Base-by-base conservation (phyloP, 2,797 vertebrate species). In the Enteromius thamalakanensis region DNA sequence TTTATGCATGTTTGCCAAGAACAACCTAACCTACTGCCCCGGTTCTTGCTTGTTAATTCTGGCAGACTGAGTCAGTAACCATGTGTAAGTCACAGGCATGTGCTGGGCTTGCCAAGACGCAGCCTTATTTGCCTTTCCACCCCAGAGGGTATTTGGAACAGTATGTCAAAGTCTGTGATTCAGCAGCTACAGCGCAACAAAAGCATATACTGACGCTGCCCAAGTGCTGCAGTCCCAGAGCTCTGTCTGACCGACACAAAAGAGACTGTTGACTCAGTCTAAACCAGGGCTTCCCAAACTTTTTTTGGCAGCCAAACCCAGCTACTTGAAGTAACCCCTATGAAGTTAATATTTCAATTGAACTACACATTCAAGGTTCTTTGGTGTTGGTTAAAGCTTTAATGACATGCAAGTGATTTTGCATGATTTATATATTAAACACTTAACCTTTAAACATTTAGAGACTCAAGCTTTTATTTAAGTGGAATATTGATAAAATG, bases 131-230 rank as follows among this genome's bases (percentile, higher is more conserved):
- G 80, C 60, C 60, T 53, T 29, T 10, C 74, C 23, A 8, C 60
- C 49, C 65, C 21, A 12, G 32, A 81, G 32, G 34, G 26, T 23
- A n/a, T 68, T n/a, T 82, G 15, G 14, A 51, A 67, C 47, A 34
- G 58, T 34, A 21, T 79, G 68, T 40, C 42, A 78, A 82, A 53
- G 60, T 40, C 45, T 55, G 14, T 55, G 70, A 82, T 55, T 67
- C 71, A 82, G 42, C 42, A 14, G 32, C 72, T 42, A 14, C 14
- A 37, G 60, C 9, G 29, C 34, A 49, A 81, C 23, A 64, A 64
- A 71, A 40, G 67, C 65, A 80, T 29, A 14, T 9, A 51, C 23
- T 60, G 40, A 49, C 19, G 3, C 45, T 29, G 40, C 45, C 12
- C 15, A 23, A 72, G 9, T 11, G 19, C 60, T 80, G 10, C 23